A percentile compares a stretch with the other conserved stretches of the same genome.
These are phyloP conservation scores for Pemphigus obesinymphae DNA, from an alignment of 1,140 invertebrate species.

Conservation along the genomic window DNA sequence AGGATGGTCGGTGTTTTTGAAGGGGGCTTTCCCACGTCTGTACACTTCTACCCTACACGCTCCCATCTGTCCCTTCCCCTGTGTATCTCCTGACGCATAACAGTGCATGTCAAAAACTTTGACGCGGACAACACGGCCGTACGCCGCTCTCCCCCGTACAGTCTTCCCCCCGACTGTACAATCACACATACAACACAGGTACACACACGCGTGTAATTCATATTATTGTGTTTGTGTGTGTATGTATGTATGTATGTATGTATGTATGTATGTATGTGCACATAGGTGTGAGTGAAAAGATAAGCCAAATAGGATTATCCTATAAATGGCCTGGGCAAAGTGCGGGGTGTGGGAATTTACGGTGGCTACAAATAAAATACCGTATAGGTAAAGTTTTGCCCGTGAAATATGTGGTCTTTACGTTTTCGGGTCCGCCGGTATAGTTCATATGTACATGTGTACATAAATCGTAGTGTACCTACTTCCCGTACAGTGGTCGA, in stretches of 20 bases:
- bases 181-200: not conserved
- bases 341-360: not conserved
- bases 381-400: not conserved
- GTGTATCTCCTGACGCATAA: not conserved
- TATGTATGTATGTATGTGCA: too few species aligned
- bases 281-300: not conserved
- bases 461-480: not conserved
- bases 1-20: not conserved
- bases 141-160: not conserved
- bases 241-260: too few species aligned
- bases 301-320: conserved; percentile 9
- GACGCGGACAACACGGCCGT: not conserved
- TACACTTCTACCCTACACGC: not conserved
- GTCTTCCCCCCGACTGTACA: too few species aligned
- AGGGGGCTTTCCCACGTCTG: not conserved
- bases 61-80: not conserved
- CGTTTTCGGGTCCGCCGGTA: not conserved
- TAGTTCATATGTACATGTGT: not conserved
- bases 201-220: not conserved
- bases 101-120: not conserved
- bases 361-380: not conserved
- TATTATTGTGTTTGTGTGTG: not conserved
- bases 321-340: not conserved
- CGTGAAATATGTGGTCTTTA: not conserved
- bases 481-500: too few species aligned